Base-by-base conservation (phyloP, 2,113 vertebrate species). In the Podilymbus podiceps region DNA sequence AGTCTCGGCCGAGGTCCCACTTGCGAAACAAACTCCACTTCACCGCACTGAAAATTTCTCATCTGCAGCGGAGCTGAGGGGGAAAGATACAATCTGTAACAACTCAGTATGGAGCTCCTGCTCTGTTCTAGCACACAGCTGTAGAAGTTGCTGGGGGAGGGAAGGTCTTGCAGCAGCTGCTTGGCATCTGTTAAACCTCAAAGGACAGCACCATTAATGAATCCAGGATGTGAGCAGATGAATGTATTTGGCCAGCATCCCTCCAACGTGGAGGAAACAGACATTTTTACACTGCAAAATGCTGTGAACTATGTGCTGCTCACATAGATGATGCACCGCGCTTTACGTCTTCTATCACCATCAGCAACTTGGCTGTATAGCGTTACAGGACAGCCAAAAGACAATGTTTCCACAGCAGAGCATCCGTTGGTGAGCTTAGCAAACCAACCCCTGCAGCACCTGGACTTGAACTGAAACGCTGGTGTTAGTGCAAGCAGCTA, bases 11-110 rank as follows among this genome's bases (percentile, higher is more conserved):
- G 74, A 77, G 93, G 60, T 47, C 15, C 85, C 28, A 94, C 68
- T 38, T 80, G 95, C 0, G 96, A 97, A 58, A 97, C 75, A 3
- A 97, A 98, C 23, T 97, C 97, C 42, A 88, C 23, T 69, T 98
- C 97, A 20, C 82, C 82, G 0, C 88, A 92, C 11, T 31, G 91
- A 93, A 98, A 98, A 35, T 97, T 96, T 20, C 94, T 97, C 53
- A 97, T 63, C 72, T 97, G 95, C 8, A 49, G 40, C 6, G 93
- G 77, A 53, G 42, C 97, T 97, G 90, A 59, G 73, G 23, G 60
- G 38, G 28, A 91, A 77, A 86, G 76, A 94, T 0, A 75, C 2
- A 81, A 44, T 0, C 0, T 24, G 20, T 40, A 78, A 68, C 27
- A 73, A 9, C 16, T 56, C 77, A 3, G 58, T 3, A 8, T 50